Conservation (phyloP, 64 coral and sea anemone genomes). For the Pocillopora damicornis region DNA sequence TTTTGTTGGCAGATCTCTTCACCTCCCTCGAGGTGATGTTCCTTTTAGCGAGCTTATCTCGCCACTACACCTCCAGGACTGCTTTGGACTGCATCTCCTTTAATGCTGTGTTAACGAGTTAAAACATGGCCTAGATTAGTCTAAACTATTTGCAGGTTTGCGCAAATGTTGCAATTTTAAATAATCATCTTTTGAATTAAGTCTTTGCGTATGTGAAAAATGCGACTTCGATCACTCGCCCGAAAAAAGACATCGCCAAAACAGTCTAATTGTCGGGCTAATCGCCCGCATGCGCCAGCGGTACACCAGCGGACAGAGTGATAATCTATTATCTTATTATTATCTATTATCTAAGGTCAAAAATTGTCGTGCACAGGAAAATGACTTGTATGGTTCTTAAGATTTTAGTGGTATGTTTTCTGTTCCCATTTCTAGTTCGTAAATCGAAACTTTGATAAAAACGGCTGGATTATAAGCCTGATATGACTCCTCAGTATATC, state of each 20-base stretch:
- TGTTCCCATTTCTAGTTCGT: neutral
- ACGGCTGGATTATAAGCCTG: constrained; percentile 1
- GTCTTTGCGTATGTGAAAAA: too few relatives aligned
- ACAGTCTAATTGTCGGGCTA: neutral
- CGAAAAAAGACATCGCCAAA: neutral
- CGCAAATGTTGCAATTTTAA: too few relatives aligned
- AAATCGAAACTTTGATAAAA: neutral
- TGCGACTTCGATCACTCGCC: too few relatives aligned
- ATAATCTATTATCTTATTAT: neutral
- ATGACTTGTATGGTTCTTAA: neutral
- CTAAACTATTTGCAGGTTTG: too few relatives aligned
- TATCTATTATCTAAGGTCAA: neutral
- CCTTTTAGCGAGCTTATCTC: too few relatives aligned
- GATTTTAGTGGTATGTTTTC: neutral
- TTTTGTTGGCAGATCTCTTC: too few relatives aligned
- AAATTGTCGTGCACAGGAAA: neutral
- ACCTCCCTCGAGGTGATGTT: too few relatives aligned
- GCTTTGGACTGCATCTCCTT: too few relatives aligned
- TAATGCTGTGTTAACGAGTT: too few relatives aligned
- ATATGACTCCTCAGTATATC: neutral
- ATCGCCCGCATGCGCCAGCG: constrained; percentile 5
- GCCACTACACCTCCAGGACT: too few relatives aligned
- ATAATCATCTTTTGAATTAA: too few relatives aligned
- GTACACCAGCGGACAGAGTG: neutral
- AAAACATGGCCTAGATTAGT: too few relatives aligned